Evolutionary conservation across 2,888 invertebrate species (phyloP), one percentile per base, ranked within the genome.

Genomic region (Alloplasta piceator): DNA sequence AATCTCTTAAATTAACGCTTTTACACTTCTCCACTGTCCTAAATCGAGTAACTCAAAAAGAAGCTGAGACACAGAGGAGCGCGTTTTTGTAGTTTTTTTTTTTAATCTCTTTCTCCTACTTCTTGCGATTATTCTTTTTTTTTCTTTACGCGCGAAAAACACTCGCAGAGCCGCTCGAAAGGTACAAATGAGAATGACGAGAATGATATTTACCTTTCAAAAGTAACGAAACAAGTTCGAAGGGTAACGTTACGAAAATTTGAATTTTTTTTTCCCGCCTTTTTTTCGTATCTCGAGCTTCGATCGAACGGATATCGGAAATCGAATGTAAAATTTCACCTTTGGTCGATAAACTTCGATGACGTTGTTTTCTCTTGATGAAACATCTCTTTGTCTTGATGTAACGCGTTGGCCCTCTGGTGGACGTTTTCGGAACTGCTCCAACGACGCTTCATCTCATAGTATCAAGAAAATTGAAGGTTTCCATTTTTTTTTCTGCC

Each of bases 1-100:
- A 26, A 10, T 67, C 39, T 38, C 70, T 73, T 81, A 61, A 41
- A 61, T 58, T 68, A 74, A 82, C 72, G 48, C 61, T 74, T 64
- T 56, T 63, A 67, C 56, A 64, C 75, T 71, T 84, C 72, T 70
- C 82, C 83, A 84, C 74, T 48, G 50, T 16, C 43, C 64, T 68
- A 43, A 48, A 66, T 48, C 60, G 67, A 43, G 26, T 60, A n/a
- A 39, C 50, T 50, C 48, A 50, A 52, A 67, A 75, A 26, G 26
- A 83, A 82, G 70, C 74, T 76, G 80, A 78, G 76, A 83, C 79
- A 83, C 76, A 80, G 76, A 68, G 26, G 26, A 2, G 26, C 26
- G 70, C 52, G 36, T 66, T 26, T 52, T 71, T 73, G 7, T 68
- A n/a, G n/a, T n/a, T 64, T 39, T 56, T 68, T 75, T 64, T 43